These are phyloP conservation scores for Plectrocnemia conspersa DNA, from an alignment of 1,140 invertebrate species.

Conservation along the genomic window DNA sequence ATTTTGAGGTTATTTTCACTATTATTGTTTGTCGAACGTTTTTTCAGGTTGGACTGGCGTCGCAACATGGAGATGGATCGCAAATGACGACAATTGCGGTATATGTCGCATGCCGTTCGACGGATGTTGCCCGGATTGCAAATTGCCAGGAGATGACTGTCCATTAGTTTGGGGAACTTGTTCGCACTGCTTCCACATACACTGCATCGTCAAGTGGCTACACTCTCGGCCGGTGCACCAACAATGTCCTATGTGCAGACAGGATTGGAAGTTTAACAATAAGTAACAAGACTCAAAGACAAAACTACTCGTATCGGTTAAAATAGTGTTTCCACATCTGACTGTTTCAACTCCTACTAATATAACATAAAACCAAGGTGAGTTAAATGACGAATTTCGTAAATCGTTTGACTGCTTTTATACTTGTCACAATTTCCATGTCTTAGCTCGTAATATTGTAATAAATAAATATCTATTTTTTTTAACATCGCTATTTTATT, in stretches of 20 bases:
- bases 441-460: no score
- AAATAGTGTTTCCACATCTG: neutral
- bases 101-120: conserved; percentile 99
- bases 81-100: conserved; percentile 98
- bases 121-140: conserved; percentile 97
- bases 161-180: conserved; percentile 98
- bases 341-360: no score
- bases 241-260: conserved; percentile 97
- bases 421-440: no score
- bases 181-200: conserved; percentile 99
- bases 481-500: no score
- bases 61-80: conserved; percentile 97
- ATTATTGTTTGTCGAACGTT: neutral
- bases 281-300: conserved; percentile 46
- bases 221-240: conserved; percentile 93
- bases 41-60: conserved; percentile 84
- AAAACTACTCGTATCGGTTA: neutral
- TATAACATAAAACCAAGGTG: no score
- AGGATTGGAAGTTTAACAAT: conserved; percentile 97
- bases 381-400: no score
- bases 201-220: conserved; percentile 99
- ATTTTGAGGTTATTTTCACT: neutral
- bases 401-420: no score
- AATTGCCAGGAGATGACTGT: conserved; percentile 96
- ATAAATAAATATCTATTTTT: no score